Percentiles rank a stretch among this genome's conserved stretches.
Conservation (phyloP, 2,888 invertebrate species). For the Pristionchus mayeri region DNA sequence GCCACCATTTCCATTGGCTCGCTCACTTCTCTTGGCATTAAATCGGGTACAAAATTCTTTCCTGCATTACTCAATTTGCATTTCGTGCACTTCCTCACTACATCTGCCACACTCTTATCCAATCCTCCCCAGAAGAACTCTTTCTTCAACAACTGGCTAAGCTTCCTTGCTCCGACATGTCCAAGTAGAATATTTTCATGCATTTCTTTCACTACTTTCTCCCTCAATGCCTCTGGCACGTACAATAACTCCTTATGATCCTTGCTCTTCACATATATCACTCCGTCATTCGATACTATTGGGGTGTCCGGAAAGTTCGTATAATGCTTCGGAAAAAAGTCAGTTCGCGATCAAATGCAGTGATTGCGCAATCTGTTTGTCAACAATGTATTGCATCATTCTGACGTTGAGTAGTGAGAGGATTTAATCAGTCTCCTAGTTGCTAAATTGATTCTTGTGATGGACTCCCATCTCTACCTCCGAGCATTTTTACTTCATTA, state of each 20-base stretch:
- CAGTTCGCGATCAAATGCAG: no score
- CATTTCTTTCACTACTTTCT: neutral
- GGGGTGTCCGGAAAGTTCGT: no score
- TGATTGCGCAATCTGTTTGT: no score
- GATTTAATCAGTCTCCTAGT: no score
- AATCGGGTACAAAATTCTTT: neutral
- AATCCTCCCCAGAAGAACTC: slow-evolving; percentile 7
- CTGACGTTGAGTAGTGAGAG: no score
- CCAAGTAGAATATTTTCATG: neutral
- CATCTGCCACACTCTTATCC: neutral
- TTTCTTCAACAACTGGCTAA: neutral
- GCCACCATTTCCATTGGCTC: slow-evolving; percentile 1
- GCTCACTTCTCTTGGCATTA: neutral
- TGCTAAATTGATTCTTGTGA: no score
- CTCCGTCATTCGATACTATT: no score
- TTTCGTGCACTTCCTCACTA: neutral
- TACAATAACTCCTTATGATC: neutral
- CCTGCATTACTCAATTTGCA: neutral
- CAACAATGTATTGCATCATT: no score
- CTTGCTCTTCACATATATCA: neutral
- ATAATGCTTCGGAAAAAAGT: no score
- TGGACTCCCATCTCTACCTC: no score
- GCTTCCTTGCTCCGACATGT: neutral
- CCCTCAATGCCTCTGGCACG: neutral
- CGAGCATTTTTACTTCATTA: no score